Conservation (phyloP, 1,140 invertebrate genomes). For the Cotesia chilonis region DNA sequence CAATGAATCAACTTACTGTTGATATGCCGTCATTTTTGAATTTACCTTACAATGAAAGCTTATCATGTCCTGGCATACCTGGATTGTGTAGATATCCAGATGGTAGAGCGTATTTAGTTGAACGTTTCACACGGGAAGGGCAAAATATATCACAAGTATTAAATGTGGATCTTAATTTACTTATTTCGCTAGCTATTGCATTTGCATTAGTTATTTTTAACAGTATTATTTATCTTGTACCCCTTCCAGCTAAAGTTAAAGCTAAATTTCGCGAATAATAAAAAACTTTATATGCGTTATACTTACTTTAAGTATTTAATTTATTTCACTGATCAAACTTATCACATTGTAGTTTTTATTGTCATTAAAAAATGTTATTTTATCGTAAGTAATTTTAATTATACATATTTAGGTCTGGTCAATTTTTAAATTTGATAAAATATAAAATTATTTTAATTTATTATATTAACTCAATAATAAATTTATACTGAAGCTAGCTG, state of each 20-base stretch:
- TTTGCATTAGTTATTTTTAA: conserved; percentile 83
- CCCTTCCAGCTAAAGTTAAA: conserved; percentile 85
- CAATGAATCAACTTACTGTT: conserved; percentile 57
- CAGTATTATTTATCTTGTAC: conserved; percentile 84
- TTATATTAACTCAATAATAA: too few relatives aligned
- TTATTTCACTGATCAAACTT: too few relatives aligned
- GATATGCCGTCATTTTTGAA: conserved; percentile 53
- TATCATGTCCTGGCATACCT: conserved; percentile 65
- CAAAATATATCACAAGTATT: conserved; percentile 74
- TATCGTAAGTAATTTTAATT: too few relatives aligned
- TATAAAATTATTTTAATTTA: too few relatives aligned
- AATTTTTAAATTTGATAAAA: too few relatives aligned
- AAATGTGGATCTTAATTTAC: conserved; percentile 78
- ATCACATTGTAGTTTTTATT: too few relatives aligned
- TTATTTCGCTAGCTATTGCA: conserved; percentile 85
- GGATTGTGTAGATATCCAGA: conserved; percentile 75
- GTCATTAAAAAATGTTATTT: too few relatives aligned
- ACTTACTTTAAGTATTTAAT: too few relatives aligned
- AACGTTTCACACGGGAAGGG: conserved; percentile 75
- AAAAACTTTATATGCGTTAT: background rate
- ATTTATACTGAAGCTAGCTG: too few relatives aligned
- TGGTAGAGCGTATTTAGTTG: conserved; percentile 77
- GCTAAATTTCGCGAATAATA: conserved; percentile 86
- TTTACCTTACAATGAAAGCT: conserved; percentile 66
- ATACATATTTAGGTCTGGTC: too few relatives aligned